Evolutionary conservation across 2,113 vertebrate species (phyloP).

Genomic region (Isurus oxyrinchus): DNA sequence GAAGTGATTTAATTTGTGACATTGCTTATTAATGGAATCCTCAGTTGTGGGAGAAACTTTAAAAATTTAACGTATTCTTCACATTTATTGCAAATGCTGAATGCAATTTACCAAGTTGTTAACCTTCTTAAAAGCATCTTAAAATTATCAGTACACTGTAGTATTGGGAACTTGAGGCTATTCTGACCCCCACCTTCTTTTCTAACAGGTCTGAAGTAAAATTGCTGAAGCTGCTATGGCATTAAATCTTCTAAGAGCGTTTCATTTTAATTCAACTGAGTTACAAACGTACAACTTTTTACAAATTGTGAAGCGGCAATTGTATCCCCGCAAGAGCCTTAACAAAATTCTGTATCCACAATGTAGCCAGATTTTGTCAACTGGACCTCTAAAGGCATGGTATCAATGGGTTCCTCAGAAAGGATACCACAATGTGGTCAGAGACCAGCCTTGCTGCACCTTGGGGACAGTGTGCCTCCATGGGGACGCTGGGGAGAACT

Average conservation of each 20-base stretch:
- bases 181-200: not conserved
- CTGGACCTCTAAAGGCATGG: constrained; percentile 38
- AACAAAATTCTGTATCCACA: constrained; percentile 38
- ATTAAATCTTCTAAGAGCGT: constrained; percentile 47
- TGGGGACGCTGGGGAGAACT: constrained; percentile 41
- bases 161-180: not conserved
- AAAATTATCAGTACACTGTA: not conserved
- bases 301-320: not conserved
- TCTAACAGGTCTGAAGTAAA: not conserved
- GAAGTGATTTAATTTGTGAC: not conserved
- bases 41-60: not conserved
- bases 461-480: constrained; percentile 50
- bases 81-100: not conserved
- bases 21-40: not conserved
- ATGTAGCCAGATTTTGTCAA: constrained; percentile 39
- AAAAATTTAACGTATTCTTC: not conserved
- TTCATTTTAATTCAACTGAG: constrained; percentile 41
- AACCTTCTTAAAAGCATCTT: not conserved
- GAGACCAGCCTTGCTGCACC: constrained; percentile 45
- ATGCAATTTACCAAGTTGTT: not conserved
- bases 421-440: constrained; percentile 50
- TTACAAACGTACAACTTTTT: constrained; percentile 37
- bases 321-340: not conserved
- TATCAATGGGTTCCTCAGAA: constrained; percentile 40
- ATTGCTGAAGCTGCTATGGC: constrained; percentile 37